phyloP scores from a whole-genome alignment of 2,797 vertebrate genomes.

The Petrocephalus sullivani region DNA sequence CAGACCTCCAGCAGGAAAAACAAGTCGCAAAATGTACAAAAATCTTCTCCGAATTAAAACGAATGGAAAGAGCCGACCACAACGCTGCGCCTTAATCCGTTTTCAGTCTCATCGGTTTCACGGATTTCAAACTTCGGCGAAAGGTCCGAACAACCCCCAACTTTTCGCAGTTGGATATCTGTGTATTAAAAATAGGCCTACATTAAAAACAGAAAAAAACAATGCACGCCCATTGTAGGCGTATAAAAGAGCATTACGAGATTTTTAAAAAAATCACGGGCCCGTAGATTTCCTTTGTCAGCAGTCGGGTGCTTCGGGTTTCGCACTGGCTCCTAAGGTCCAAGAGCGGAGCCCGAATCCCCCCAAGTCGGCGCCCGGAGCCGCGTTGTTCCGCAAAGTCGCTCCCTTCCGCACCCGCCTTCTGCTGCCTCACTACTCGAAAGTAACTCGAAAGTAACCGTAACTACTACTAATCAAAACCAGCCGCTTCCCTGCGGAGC shows the following conservation, averaged over 20 bases:
- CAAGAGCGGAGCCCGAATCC: not conserved
- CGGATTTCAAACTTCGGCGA: not conserved
- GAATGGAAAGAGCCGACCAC: not conserved
- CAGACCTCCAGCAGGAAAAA: not conserved
- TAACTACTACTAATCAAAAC: not conserved
- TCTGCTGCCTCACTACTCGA: slow-evolving; percentile 32
- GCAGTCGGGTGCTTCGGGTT: not conserved
- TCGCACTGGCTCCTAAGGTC: not conserved
- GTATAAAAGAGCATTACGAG: not conserved
- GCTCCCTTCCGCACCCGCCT: slow-evolving; percentile 45
- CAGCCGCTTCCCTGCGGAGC: not conserved
- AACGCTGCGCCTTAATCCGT: not conserved
- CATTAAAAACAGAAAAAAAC: not conserved
- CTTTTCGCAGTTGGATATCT: not conserved
- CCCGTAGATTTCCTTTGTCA: not conserved
- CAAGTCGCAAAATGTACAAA: not conserved
- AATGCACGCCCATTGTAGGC: not conserved
- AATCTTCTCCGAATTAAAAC: not conserved
- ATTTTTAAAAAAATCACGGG: not conserved
- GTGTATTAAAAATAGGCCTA: not conserved
- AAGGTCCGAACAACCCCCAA: not conserved
- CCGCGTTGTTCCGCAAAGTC: slow-evolving; percentile 19
- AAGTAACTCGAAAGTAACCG: slow-evolving; percentile 24
- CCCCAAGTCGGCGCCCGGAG: not conserved
- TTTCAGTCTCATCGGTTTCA: not conserved